A percentile compares a stretch with the other conserved stretches of the same genome.
phyloP scores from a whole-genome alignment of 2,113 vertebrate genomes.

The Muntiacus muntjak region DNA sequence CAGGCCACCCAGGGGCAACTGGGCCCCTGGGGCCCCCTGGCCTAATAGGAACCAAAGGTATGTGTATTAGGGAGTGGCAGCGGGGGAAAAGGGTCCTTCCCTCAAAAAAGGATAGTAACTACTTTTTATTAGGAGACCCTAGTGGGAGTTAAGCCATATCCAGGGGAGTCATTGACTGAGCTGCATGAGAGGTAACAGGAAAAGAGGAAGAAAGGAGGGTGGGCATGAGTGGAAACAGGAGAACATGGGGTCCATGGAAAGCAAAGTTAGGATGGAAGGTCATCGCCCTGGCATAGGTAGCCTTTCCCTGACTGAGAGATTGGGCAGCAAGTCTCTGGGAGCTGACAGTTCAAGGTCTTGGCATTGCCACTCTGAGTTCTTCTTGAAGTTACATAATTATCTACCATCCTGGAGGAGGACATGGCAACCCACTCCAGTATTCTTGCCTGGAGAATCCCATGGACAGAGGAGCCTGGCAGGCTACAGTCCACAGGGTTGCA shows the following conservation, averaged over 20 bases:
- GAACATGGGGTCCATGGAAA: not conserved
- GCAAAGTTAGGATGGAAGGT: not conserved
- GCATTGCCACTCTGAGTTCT: not conserved
- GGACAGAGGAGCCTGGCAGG: not conserved
- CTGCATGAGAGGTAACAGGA: not conserved
- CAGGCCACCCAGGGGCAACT: conserved; percentile 82
- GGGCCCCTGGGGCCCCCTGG: conserved; percentile 82
- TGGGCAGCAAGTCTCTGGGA: not conserved
- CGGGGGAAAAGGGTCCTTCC: not conserved
- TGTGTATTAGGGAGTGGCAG: not conserved
- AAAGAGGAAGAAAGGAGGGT: not conserved
- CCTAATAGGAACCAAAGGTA: conserved; percentile 87
- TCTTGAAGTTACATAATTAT: not conserved
- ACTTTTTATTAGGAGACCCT: not conserved
- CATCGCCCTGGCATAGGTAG: not conserved
- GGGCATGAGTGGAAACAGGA: not conserved
- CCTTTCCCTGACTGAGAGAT: not conserved
- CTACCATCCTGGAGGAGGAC: not conserved
- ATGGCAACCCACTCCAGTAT: not conserved
- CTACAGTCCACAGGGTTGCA: not conserved
- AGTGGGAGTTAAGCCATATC: not conserved
- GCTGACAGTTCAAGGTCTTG: not conserved
- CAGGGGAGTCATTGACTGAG: not conserved
- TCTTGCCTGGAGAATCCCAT: not conserved
- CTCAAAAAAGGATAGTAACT: not conserved